Evolutionary conservation across 2,113 vertebrate genomes (phyloP).

Genomic region (Oreochromis niloticus): DNA sequence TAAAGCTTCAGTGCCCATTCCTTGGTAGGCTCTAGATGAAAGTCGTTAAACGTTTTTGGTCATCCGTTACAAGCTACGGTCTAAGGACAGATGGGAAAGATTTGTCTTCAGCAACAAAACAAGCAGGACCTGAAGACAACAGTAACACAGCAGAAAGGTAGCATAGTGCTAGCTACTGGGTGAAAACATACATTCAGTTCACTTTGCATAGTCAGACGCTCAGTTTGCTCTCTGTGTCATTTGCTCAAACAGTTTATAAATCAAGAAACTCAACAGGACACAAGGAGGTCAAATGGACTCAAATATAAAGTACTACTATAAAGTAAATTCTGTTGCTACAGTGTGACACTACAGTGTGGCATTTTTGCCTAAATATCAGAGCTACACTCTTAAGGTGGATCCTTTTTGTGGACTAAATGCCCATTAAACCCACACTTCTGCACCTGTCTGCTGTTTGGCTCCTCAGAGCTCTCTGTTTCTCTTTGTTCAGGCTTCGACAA

Average conservation of each 20-base stretch:
- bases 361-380: not conserved
- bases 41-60: not conserved
- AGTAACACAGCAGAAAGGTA: not conserved
- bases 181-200: not conserved
- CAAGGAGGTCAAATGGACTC: not conserved
- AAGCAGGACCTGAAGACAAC: not conserved
- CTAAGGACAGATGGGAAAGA: not conserved
- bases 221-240: not conserved
- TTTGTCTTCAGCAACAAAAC: not conserved
- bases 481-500: not conserved
- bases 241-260: not conserved
- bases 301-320: not conserved
- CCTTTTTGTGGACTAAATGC: not conserved
- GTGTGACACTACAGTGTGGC: not conserved
- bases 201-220: not conserved
- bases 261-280: not conserved
- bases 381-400: not conserved
- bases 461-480: not conserved
- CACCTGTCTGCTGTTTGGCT: not conserved
- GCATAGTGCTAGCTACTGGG: not conserved
- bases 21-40: not conserved
- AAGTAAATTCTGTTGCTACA: not conserved
- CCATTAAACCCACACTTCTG: not conserved
- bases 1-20: not conserved
- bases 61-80: not conserved